phyloP scores from a whole-genome alignment of 53 echinoderm and acorn worm species.

The Astropecten irregularis region DNA sequence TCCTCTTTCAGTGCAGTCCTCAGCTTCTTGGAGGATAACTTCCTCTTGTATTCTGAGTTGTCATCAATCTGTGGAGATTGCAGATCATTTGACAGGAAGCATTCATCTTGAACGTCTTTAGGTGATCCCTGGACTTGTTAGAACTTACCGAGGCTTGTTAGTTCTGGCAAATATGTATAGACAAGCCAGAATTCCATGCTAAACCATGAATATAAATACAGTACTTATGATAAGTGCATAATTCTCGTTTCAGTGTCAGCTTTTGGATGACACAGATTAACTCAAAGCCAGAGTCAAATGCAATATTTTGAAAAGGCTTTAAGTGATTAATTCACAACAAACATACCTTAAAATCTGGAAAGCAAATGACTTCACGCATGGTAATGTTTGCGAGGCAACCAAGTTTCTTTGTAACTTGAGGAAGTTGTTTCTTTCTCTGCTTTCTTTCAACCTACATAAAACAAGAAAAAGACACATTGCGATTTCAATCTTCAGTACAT shows the following conservation, averaged over 20 bases:
- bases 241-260: too few relatives aligned
- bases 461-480: too few relatives aligned
- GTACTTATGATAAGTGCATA: too few relatives aligned
- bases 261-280: too few relatives aligned
- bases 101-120: background rate
- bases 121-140: background rate
- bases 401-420: constrained; percentile 4
- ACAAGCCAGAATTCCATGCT: too few relatives aligned
- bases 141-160: background rate
- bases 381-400: constrained; percentile 39
- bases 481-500: too few relatives aligned
- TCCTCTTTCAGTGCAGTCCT: constrained; percentile 29
- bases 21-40: background rate
- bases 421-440: constrained; percentile 3
- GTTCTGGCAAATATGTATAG: background rate
- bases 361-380: constrained; percentile 40
- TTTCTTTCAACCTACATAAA: constrained; percentile 8
- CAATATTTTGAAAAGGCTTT: too few relatives aligned
- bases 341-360: constrained; percentile 30
- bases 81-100: background rate
- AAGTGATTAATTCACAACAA: too few relatives aligned
- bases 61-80: constrained; percentile 32
- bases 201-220: too few relatives aligned
- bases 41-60: constrained; percentile 4
- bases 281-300: too few relatives aligned